phyloP scores from a whole-genome alignment of 1,140 invertebrate genomes.

The Cherax quadricarinatus region DNA sequence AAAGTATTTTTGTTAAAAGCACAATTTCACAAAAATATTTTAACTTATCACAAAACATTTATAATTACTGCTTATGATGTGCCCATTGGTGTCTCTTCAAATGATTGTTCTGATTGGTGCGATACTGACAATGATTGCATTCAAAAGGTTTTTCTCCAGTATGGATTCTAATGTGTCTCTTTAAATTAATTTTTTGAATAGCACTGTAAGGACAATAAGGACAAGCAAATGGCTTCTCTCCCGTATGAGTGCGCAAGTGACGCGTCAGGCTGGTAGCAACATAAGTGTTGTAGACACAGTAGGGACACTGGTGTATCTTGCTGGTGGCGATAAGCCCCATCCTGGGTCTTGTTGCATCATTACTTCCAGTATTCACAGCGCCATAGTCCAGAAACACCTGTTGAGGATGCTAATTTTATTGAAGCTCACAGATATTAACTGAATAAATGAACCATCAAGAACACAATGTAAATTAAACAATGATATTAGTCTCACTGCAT shows the following conservation, averaged over 20 bases:
- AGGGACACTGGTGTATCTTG: constrained; percentile 40
- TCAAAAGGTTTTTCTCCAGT: constrained; percentile 47
- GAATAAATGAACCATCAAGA: not conserved
- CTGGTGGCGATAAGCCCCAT: not conserved
- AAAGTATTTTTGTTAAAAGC: too few species aligned
- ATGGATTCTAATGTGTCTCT: constrained; percentile 40
- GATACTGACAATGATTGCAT: constrained; percentile 14
- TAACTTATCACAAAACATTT: not conserved
- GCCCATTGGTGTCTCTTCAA: constrained; percentile 42
- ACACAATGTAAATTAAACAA: not conserved
- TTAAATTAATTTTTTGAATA: constrained; percentile 30
- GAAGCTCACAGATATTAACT: not conserved
- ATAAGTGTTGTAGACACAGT: constrained; percentile 24
- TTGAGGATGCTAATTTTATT: constrained; percentile 42
- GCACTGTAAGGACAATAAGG: constrained; percentile 24
- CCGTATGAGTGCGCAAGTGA: constrained; percentile 36
- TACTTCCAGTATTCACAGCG: not conserved
- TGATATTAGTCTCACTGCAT: not conserved
- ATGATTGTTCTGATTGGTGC: constrained; percentile 39
- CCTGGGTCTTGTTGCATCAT: not conserved
- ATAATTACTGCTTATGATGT: constrained; percentile 4
- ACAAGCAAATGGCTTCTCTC: constrained; percentile 41
- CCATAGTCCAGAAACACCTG: constrained; percentile 52
- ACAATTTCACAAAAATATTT: too few species aligned
- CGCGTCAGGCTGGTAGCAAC: constrained; percentile 21